These are phyloP conservation scores for Pristionchus fissidentatus DNA, from an alignment of 2,888 invertebrate genomes.

Conservation along the genomic window DNA sequence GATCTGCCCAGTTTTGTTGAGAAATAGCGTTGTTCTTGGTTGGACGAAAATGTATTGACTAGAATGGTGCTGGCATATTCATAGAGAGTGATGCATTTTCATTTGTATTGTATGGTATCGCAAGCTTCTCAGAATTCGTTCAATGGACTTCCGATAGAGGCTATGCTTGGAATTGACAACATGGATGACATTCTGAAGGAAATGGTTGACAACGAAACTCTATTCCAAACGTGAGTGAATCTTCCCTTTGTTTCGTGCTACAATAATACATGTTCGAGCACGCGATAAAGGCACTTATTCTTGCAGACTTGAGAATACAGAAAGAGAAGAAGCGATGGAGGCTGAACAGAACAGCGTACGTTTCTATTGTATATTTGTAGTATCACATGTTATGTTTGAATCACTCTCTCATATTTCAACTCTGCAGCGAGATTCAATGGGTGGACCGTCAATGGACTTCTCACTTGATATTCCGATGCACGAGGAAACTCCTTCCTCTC, in stretches of 20 bases:
- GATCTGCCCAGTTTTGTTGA: no score
- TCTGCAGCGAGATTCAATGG: conserved; percentile 20
- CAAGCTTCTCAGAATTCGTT: conserved; percentile 8
- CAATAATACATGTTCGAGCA: background rate
- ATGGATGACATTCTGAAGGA: background rate
- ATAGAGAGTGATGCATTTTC: no score
- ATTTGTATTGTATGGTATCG: no score
- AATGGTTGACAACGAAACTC: background rate
- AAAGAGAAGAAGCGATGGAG: background rate
- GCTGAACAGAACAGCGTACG: conserved; percentile 22
- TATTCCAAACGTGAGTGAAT: conserved; percentile 24
- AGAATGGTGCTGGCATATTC: no score
- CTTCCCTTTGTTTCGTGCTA: background rate
- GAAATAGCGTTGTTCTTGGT: no score
- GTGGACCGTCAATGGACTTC: background rate
- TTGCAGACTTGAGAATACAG: background rate
- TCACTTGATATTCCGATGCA: conserved; percentile 22
- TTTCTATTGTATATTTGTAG: background rate
- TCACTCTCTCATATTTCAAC: no score
- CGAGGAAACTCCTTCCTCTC: background rate
- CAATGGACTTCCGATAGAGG: background rate
- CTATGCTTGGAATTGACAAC: background rate
- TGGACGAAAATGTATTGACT: no score
- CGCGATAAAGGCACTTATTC: no score
- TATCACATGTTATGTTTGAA: no score